Evolutionary conservation across 1,140 invertebrate species (phyloP), one percentile per base, ranked within the genome.

Genomic region (Drosophila albomicans): DNA sequence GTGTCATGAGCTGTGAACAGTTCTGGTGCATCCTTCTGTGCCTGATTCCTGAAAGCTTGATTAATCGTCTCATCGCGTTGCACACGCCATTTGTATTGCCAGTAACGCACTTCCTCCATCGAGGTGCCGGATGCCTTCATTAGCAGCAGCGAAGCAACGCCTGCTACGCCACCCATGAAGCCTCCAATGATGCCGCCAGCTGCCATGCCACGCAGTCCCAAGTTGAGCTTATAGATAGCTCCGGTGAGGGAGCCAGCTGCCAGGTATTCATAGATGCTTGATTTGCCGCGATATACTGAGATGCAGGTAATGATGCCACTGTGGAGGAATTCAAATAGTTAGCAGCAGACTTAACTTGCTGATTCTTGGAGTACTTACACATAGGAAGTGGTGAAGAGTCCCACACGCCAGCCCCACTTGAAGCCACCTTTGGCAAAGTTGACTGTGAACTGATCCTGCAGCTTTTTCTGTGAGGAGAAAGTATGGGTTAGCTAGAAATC

Each of bases 361-460:
- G 20, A 25, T 25, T 25, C 20, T 4, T 58, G 51, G 5, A 0
- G 4, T 32, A 43, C 73, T 94, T 93, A 95, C 95, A 94, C 94
- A 93, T 95, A 96, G 1, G 94, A 91, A 5, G 94, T 94, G 63
- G 94, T 94, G 78, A 97, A 97, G 1, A 94, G 70, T 2, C 93
- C 94, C 41, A 96, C 73, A 79, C 95, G 94, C 94, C 94, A 95
- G 11, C 94, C 95, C 93, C 95, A 95, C 81, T 93, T 94, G 6
- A 92, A 93, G n/a, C 94, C 96, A n/a, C 95, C 96, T 92, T 94
- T 95, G 4, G 94, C 93, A 92, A 97, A 96, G 74, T 93, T 94
- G 8, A 95, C 13, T 2, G 94, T 95, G 2, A 97, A 94, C 79
- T 93, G 92, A 81, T 95, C 94, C 92, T 96, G 95, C 6, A 97